phyloP scores from a whole-genome alignment of 2,797 vertebrate species.

The Cheirogaleus major region DNA sequence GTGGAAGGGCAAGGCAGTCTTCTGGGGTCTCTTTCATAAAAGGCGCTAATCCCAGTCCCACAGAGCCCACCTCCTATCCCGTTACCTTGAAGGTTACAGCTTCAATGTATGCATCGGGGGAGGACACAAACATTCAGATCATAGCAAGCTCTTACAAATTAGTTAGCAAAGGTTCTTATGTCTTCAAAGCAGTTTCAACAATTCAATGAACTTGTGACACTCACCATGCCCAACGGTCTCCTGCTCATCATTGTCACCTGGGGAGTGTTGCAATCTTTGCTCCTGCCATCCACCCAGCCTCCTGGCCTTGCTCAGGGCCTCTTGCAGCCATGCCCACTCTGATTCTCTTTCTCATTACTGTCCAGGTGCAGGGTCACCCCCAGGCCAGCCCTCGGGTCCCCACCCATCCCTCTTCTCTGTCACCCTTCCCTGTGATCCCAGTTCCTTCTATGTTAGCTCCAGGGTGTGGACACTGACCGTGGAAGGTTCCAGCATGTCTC shows the following conservation, averaged over 20 bases:
- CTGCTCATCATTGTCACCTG: background rate
- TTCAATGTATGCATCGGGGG: background rate
- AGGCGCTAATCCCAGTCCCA: background rate
- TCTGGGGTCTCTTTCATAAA: background rate
- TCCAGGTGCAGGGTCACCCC: background rate
- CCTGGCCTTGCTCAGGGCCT: background rate
- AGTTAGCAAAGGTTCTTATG: background rate
- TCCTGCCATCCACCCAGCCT: accelerated
- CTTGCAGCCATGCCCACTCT: background rate
- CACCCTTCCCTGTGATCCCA: background rate
- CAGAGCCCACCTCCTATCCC: too few relatives aligned
- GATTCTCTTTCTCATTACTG: accelerated
- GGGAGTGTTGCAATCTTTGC: background rate
- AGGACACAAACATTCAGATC: background rate
- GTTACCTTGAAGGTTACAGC: background rate
- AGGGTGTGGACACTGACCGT: background rate
- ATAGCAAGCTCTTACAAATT: background rate
- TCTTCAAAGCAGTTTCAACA: background rate
- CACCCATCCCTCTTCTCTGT: too few relatives aligned
- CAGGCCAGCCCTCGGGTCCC: too few relatives aligned
- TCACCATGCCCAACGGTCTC: too few relatives aligned
- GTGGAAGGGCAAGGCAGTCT: background rate
- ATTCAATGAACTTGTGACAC: background rate
- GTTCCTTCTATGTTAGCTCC: too few relatives aligned
- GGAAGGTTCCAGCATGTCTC: background rate